phyloP scores from a whole-genome alignment of 2,797 vertebrate genomes.

The Stomatorhinus walkeri region DNA sequence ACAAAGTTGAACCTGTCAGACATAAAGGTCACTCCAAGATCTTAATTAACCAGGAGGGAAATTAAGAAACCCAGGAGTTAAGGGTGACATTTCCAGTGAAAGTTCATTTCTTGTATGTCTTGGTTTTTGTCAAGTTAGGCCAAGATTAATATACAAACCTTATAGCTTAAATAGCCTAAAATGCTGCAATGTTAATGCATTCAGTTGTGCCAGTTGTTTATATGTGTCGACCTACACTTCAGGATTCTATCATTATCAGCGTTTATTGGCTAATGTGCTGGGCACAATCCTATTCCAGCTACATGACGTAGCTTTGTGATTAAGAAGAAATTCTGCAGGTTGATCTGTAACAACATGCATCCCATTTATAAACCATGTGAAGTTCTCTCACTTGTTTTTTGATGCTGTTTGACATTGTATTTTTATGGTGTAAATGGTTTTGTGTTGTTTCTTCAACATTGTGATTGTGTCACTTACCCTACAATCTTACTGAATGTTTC shows the following conservation, averaged over 20 bases:
- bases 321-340: background rate
- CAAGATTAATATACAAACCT: conserved; percentile 22
- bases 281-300: background rate
- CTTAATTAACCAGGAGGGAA: conserved; percentile 79
- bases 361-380: background rate
- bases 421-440: background rate
- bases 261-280: background rate
- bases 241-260: background rate
- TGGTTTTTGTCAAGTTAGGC: background rate
- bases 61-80: conserved; percentile 68
- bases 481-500: background rate
- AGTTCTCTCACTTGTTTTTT: background rate
- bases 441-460: background rate
- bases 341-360: background rate
- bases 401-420: background rate
- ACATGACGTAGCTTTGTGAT: background rate
- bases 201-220: background rate
- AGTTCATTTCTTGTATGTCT: conserved; percentile 53
- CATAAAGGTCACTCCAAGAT: conserved; percentile 71
- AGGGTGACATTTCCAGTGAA: conserved; percentile 63
- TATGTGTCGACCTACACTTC: background rate
- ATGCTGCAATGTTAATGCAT: background rate
- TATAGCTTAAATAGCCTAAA: conserved; percentile 12
- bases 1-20: conserved; percentile 70
- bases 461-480: background rate